A percentile compares a stretch with the other conserved stretches of the same genome.
phyloP scores from a whole-genome alignment of 2,888 invertebrate genomes.

The Cinara cedri region DNA sequence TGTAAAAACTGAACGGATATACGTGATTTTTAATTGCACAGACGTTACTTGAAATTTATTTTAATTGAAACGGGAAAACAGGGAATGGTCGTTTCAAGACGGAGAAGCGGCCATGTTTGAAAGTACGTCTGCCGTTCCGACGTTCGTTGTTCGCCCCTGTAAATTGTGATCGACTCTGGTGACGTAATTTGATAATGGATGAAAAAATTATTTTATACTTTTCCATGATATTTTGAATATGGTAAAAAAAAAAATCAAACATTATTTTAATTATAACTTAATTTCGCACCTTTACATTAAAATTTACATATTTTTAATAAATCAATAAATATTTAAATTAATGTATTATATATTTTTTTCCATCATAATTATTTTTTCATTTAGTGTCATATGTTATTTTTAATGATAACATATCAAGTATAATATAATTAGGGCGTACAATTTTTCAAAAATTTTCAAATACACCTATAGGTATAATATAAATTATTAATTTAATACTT shows the following conservation, averaged over 20 bases:
- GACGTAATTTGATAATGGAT: constrained; percentile 53
- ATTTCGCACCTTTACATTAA: too few relatives aligned
- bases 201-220: constrained; percentile 24
- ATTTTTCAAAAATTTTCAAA: constrained; percentile 13
- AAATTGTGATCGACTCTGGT: constrained; percentile 31
- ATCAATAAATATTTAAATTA: too few relatives aligned
- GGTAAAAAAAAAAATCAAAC: not conserved
- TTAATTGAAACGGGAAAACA: constrained; percentile 32
- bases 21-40: not conserved
- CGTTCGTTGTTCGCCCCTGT: constrained; percentile 37
- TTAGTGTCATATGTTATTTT: constrained; percentile 14
- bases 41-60: not conserved
- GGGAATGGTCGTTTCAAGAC: constrained; percentile 46
- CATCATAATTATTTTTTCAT: not conserved
- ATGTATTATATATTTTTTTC: not conserved
- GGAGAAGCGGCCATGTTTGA: constrained; percentile 56
- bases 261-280: too few relatives aligned
- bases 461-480: too few relatives aligned
- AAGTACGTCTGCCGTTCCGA: constrained; percentile 45
- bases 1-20: constrained; percentile 26
- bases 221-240: constrained; percentile 37
- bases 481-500: not conserved
- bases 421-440: constrained; percentile 54
- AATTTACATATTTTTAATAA: too few relatives aligned
- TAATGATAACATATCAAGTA: constrained; percentile 30